These are phyloP conservation scores for Girardinichthys multiradiatus DNA, from an alignment of 2,113 vertebrate species.

Conservation along the genomic window DNA sequence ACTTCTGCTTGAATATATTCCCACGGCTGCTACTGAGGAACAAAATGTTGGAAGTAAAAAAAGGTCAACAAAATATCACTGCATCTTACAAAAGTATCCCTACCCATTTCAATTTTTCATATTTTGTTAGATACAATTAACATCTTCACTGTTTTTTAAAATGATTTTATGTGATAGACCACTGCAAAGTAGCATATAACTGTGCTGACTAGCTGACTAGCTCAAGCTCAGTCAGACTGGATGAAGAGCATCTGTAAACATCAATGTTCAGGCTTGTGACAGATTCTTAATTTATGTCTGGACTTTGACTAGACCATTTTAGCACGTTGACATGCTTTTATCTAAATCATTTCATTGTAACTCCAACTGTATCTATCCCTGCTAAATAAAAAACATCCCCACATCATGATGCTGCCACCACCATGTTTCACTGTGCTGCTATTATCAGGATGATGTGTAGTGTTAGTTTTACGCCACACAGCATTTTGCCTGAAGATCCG, in stretches of 20 bases:
- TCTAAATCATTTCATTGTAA: too few relatives aligned
- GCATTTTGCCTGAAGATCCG: too few relatives aligned
- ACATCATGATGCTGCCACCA: too few relatives aligned
- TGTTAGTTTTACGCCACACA: too few relatives aligned
- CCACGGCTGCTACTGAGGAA: not conserved
- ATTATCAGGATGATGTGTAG: too few relatives aligned
- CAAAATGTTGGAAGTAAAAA: not conserved
- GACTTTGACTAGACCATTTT: too few relatives aligned
- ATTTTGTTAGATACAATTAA: not conserved
- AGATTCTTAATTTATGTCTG: not conserved
- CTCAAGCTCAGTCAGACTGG: too few relatives aligned
- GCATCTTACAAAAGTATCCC: not conserved
- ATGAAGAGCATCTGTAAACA: not conserved
- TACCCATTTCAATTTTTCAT: not conserved
- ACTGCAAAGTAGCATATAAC: not conserved
- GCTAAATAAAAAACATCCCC: too few relatives aligned
- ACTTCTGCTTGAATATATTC: conserved; percentile 21
- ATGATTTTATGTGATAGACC: not conserved
- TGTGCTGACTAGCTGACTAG: too few relatives aligned
- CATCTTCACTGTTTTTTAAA: too few relatives aligned
- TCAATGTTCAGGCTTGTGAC: not conserved
- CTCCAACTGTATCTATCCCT: not conserved
- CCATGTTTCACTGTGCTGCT: too few relatives aligned
- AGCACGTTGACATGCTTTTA: too few relatives aligned
- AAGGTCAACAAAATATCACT: not conserved